Conservation (phyloP, 2,797 vertebrate species). For the Myotis myotis region DNA sequence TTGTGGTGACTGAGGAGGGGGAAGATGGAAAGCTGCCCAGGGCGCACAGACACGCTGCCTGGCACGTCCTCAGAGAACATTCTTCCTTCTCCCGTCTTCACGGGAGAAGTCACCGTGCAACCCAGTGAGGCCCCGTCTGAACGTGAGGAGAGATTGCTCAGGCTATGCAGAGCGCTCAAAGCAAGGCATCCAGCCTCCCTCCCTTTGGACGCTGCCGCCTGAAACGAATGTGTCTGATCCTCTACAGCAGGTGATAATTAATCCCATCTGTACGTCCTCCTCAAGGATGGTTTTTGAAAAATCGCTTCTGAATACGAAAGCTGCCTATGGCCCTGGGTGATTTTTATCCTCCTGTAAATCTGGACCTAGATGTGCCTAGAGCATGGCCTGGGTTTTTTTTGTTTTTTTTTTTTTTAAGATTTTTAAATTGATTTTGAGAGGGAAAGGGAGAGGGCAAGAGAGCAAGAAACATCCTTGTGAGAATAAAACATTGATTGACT, state of each 20-base stretch:
- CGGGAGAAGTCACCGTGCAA: not conserved
- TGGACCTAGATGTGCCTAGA: not conserved
- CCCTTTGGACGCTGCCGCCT: constrained; percentile 30
- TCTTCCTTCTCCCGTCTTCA: not conserved
- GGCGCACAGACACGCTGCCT: not conserved
- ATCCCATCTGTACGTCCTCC: not conserved
- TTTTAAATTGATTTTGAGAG: not conserved
- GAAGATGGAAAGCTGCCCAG: not conserved
- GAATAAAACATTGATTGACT: not conserved
- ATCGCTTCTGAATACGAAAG: not conserved
- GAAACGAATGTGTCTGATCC: constrained; percentile 5
- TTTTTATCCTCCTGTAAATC: not conserved
- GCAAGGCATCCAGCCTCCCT: not conserved
- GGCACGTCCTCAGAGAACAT: not conserved
- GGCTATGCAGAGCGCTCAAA: not conserved
- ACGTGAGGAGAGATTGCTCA: not conserved
- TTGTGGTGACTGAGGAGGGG: not conserved
- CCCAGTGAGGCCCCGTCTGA: not conserved
- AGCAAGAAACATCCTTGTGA: not conserved
- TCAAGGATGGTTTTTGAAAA: not conserved
- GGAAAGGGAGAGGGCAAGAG: not conserved
- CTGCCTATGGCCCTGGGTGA: not conserved
- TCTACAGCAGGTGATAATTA: constrained; percentile 44
- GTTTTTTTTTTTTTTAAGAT: not conserved
- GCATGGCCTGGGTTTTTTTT: not conserved